Evolutionary conservation across 2,113 vertebrate genomes (phyloP).

Genomic region (Pseudorhombus dupliciocellatus): DNA sequence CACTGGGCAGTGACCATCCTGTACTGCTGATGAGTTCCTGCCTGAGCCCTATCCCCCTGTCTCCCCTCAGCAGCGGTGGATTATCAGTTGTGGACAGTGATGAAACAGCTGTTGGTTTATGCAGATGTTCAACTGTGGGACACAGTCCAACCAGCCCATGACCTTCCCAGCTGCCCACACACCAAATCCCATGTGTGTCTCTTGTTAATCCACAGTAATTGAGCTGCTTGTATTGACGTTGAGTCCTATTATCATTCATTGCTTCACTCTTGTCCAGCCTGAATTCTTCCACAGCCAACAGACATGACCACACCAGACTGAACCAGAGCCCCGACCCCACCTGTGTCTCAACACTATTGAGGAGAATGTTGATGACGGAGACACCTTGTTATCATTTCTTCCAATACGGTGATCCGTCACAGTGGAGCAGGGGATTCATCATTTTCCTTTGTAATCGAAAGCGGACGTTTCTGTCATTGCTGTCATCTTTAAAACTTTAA

Average conservation of each 20-base stretch:
- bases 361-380: no score
- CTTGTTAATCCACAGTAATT: slow-evolving; percentile 23
- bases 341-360: no score
- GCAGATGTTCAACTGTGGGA: background rate
- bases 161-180: slow-evolving; percentile 19
- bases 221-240: background rate
- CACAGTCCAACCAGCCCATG: slow-evolving; percentile 19
- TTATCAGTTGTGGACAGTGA: slow-evolving; percentile 13
- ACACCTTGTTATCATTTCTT: no score
- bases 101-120: slow-evolving; percentile 14
- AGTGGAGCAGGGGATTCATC: no score
- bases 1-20: no score
- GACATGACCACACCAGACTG: no score
- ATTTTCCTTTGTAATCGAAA: no score
- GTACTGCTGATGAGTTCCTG: background rate
- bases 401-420: no score
- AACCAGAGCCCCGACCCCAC: no score
- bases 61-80: background rate
- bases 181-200: background rate
- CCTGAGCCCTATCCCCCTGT: background rate
- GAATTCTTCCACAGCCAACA: background rate
- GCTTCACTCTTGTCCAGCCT: background rate
- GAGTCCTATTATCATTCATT: background rate
- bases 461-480: no score
- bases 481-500: no score